phyloP scores from a whole-genome alignment of 2,888 invertebrate genomes.

The Dicroscelio sp. region DNA sequence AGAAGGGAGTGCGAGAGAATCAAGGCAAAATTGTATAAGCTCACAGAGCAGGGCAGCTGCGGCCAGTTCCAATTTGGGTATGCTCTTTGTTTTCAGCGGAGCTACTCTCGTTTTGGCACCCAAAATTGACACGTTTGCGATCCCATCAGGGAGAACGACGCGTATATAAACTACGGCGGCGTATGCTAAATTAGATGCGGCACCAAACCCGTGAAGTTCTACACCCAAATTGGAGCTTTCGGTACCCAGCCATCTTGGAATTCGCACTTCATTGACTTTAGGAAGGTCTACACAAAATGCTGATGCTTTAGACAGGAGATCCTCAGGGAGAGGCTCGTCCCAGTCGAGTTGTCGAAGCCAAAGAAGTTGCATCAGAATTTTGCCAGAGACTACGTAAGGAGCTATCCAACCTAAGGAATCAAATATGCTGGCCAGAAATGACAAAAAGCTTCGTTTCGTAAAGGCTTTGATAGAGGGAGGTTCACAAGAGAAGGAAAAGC shows the following conservation, averaged over 20 bases:
- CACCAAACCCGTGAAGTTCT: too few species aligned
- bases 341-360: conserved; percentile 50
- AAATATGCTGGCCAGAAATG: conserved; percentile 29
- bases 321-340: conserved; percentile 21
- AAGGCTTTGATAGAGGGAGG: not conserved
- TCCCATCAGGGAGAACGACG: too few species aligned
- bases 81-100: too few species aligned
- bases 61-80: conserved; percentile 44
- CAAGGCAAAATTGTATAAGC: not conserved
- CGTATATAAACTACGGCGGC: too few species aligned
- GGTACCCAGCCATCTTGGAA: too few species aligned
- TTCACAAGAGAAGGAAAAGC: not conserved
- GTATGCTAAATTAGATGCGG: too few species aligned
- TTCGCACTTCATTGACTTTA: too few species aligned
- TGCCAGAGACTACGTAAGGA: conserved; percentile 28
- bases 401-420: conserved; percentile 64
- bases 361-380: conserved; percentile 25
- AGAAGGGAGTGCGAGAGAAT: not conserved
- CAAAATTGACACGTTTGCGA: not conserved
- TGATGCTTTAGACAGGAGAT: not conserved
- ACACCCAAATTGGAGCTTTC: too few species aligned
- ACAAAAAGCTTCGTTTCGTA: conserved; percentile 18
- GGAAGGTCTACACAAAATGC: not conserved
- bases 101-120: too few species aligned
- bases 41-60: not conserved